phyloP scores from a whole-genome alignment of 2,888 invertebrate species.

The Caenorhabditis wallacei region DNA sequence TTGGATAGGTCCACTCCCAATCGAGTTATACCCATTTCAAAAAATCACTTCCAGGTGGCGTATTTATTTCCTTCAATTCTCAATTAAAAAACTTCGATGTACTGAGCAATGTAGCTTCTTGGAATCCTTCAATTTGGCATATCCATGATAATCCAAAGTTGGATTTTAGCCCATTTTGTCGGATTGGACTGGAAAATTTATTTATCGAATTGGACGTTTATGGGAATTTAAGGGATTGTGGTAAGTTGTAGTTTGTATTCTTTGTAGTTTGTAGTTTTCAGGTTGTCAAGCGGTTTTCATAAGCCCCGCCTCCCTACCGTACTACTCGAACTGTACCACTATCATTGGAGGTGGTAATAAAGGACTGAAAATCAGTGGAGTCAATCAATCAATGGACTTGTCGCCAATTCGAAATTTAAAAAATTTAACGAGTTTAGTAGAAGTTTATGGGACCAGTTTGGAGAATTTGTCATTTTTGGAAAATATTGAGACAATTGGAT shows the following conservation, averaged over 20 bases:
- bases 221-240: neutral
- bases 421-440: neutral
- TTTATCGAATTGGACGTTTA: neutral
- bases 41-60: neutral
- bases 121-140: neutral
- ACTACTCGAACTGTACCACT: constrained; percentile 1
- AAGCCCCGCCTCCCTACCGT: neutral
- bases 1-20: no score
- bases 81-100: neutral
- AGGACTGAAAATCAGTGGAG: neutral
- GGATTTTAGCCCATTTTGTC: no score
- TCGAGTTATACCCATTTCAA: no score
- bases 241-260: neutral
- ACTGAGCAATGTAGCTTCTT: neutral
- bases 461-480: neutral
- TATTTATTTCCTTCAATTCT: neutral
- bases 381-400: neutral
- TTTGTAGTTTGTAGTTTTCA: neutral
- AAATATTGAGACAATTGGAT: neutral
- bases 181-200: neutral
- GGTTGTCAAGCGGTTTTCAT: neutral
- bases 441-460: neutral
- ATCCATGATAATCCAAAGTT: no score
- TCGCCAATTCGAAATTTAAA: neutral
- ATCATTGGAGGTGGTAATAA: neutral